Evolutionary conservation across 2,113 vertebrate species (phyloP), one percentile per base, ranked within the genome.

Genomic region (Amphilophus citrinellus): DNA sequence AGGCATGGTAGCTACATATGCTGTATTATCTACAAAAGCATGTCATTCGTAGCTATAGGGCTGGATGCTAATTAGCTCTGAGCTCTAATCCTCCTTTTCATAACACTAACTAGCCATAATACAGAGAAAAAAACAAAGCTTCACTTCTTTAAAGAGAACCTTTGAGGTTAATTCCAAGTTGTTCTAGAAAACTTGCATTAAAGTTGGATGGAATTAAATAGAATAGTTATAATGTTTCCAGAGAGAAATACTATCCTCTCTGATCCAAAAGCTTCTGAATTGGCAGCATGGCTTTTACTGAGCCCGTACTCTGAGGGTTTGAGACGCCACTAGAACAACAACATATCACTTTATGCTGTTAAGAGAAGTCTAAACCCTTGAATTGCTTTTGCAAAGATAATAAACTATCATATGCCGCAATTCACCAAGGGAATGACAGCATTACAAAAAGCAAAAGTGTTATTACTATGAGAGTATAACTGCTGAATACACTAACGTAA

Each of bases 11-110:
- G 62, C 81, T 77, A 32, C 84, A 84, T 66, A 60, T 53, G 58
- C 35, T 77, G 66, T 39, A 65, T 89, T 85, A 92, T 89, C 89
- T 85, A 83, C 77, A 79, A 84, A 91, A 85, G 58, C 60, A 84
- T 88, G 89, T 84, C 32, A 87, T 83, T 62, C 66, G 61, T 65
- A 84, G 77, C 83, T 80, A 73, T 77, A 75, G 32, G 76, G 20
- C 79, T 82, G 84, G 68, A 88, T 94, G 80, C 77, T 92, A 92
- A 94, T 92, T 90, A 92, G 87, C 75, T 86, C 10, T 20, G 57
- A 83, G 79, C 89, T 80, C 66, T 90, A 93, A 94, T 91, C 82
- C 82, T 57, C 44, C 57, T 77, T 88, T 90, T 88, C 39, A 66
- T 84, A 63, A 60, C 11, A 13, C 63, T 81, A 76, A 75, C 73